Evolutionary conservation across 2,113 vertebrate genomes (phyloP).

Genomic region (Poicephalus gulielmi): DNA sequence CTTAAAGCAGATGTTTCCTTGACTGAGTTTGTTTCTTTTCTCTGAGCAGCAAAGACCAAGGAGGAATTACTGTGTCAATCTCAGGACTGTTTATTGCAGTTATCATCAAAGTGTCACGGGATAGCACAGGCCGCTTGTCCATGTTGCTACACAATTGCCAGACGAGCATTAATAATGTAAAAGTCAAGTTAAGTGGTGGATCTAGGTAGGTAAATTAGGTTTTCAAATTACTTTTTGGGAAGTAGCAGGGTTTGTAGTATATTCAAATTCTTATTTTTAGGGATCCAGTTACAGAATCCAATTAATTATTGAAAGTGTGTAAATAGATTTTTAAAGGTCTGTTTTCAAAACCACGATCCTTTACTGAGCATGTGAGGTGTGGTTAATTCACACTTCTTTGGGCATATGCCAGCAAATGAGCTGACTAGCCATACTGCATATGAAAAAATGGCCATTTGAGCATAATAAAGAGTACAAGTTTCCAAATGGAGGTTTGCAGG

Average conservation of each 20-base stretch:
- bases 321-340: background rate
- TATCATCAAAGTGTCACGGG: background rate
- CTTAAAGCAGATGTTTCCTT: background rate
- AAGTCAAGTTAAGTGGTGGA: slow-evolving; percentile 15
- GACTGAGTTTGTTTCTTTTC: background rate
- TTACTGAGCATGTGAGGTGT: background rate
- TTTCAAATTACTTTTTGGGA: background rate
- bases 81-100: slow-evolving; percentile 56
- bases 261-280: background rate
- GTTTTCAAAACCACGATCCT: background rate
- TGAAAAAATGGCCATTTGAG: background rate
- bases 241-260: background rate
- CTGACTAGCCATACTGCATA: background rate
- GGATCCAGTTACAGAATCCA: background rate
- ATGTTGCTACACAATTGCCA: slow-evolving; percentile 40
- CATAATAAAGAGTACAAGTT: background rate
- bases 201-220: background rate
- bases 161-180: background rate
- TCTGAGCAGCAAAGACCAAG: slow-evolving; percentile 49
- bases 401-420: background rate
- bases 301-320: background rate
- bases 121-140: slow-evolving; percentile 26
- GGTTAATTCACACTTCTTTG: background rate
- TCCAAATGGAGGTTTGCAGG: background rate
- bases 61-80: slow-evolving; percentile 57